A percentile compares a stretch with the other conserved stretches of the same genome.
Evolutionary conservation across 2,888 invertebrate species (phyloP).

Genomic region (Stenodera caucasica): DNA sequence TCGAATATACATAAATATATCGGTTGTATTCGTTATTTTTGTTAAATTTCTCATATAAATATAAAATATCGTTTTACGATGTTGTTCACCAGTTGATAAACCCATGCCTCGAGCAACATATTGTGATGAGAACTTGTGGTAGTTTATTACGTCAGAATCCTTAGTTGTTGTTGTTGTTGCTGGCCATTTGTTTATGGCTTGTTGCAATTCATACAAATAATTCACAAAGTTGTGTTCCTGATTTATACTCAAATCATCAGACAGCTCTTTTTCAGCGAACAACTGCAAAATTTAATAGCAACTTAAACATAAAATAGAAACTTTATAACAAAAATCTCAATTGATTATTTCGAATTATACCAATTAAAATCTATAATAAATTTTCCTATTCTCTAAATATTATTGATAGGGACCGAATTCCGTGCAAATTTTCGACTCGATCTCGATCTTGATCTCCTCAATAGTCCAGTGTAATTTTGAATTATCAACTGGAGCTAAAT

Average conservation of each 20-base stretch:
- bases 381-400: no score
- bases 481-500: no score
- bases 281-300: no score
- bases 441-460: no score
- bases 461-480: no score
- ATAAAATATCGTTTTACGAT: slow-evolving; percentile 62
- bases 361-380: no score
- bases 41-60: slow-evolving; percentile 54
- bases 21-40: slow-evolving; percentile 24
- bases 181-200: slow-evolving; percentile 41
- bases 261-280: slow-evolving; percentile 61
- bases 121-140: slow-evolving; percentile 50
- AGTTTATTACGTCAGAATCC: slow-evolving; percentile 21
- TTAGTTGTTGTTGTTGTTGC: slow-evolving; percentile 26
- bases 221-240: slow-evolving; percentile 62
- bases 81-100: slow-evolving; percentile 61
- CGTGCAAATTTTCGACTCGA: no score
- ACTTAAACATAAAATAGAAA: no score
- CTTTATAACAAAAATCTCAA: no score
- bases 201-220: slow-evolving; percentile 59
- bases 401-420: no score
- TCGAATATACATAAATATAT: slow-evolving; percentile 46
- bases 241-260: slow-evolving; percentile 57
- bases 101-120: slow-evolving; percentile 66
- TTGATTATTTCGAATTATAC: no score